Evolutionary conservation across 2,113 vertebrate species (phyloP).

Genomic region (Leptodactylus fuscus): DNA sequence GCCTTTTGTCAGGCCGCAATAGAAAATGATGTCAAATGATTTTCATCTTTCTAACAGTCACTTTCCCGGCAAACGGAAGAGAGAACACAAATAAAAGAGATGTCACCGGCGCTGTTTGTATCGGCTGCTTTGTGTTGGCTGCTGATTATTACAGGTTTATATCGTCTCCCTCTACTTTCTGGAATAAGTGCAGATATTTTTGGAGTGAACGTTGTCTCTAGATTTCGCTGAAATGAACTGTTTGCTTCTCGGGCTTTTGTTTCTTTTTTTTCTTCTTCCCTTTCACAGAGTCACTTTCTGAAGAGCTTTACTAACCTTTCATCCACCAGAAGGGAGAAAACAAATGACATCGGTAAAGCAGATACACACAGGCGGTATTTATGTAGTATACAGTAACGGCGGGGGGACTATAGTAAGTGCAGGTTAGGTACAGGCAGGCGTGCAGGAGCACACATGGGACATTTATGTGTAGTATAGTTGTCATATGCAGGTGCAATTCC

Average conservation of each 20-base stretch:
- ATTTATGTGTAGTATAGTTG: background rate
- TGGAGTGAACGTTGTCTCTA: slow-evolving; percentile 31
- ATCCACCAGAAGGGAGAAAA: background rate
- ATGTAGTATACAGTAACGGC: no score
- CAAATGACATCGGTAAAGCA: background rate
- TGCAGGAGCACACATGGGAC: no score
- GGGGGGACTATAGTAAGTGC: no score
- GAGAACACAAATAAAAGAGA: slow-evolving; percentile 56
- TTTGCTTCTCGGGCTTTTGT: slow-evolving; percentile 4
- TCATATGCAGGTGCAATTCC: no score
- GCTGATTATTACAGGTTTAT: slow-evolving; percentile 52
- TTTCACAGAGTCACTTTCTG: background rate
- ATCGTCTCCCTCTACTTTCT: slow-evolving; percentile 13
- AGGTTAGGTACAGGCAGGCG: no score
- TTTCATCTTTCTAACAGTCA: slow-evolving; percentile 46
- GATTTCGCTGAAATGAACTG: slow-evolving; percentile 25
- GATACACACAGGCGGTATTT: no score
- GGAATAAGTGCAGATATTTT: slow-evolving; percentile 39
- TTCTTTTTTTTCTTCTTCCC: background rate
- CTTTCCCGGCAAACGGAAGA: slow-evolving; percentile 30
- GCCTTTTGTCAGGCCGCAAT: slow-evolving; percentile 40
- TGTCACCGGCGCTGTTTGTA: slow-evolving; percentile 40
- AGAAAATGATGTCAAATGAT: slow-evolving; percentile 48
- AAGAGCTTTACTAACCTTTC: background rate
- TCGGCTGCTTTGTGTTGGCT: slow-evolving; percentile 43